Evolutionary conservation across 2,113 vertebrate genomes (phyloP), one percentile per base, ranked within the genome.

Genomic region (Tachysurus vachellii): DNA sequence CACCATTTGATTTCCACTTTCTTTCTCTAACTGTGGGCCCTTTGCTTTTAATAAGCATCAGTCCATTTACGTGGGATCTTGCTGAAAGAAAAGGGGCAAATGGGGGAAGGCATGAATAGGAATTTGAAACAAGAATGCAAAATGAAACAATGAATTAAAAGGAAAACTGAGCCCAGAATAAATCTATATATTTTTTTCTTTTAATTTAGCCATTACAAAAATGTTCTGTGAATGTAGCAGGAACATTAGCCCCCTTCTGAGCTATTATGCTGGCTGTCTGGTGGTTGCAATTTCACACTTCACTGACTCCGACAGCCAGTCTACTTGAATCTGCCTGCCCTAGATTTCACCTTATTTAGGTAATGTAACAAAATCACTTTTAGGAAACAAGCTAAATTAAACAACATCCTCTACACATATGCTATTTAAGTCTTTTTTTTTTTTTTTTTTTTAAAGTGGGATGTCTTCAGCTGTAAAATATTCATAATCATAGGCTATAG

Each of bases 221-320:
- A 95, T 95, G 93, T 95, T 94, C 94, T 94, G 91, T 95, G 95
- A 95, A 95, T 95, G 94, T 93, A 95, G 94, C 92, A 92, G 91
- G 90, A 92, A 93, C 95, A 95, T 95, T 94, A 95, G 94, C 94
- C 95, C 95, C 95, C 95, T 95, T 95, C 95, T 95, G 95, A 93
- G 95, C 95, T 94, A 95, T 96, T 96, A 96, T 96, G 93, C 93
- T 87, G 88, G 92, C 94, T 95, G 95, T 96, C 95, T 95, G 95
- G 93, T 95, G 95, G 95, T 94, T 95, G 94, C 93, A 96, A 96
- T 96, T 96, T 96, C 94, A 96, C 95, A 95, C 95, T 95, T 91
- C 92, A 95, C 93, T 94, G 94, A 94, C 91, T 95, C 93, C 87
- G 93, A 96, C 94, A 95, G 92, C 93, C 93, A 94, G 93, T 88